Base-by-base conservation (phyloP, 2,888 invertebrate species). In the Drosophila algonquin region DNA sequence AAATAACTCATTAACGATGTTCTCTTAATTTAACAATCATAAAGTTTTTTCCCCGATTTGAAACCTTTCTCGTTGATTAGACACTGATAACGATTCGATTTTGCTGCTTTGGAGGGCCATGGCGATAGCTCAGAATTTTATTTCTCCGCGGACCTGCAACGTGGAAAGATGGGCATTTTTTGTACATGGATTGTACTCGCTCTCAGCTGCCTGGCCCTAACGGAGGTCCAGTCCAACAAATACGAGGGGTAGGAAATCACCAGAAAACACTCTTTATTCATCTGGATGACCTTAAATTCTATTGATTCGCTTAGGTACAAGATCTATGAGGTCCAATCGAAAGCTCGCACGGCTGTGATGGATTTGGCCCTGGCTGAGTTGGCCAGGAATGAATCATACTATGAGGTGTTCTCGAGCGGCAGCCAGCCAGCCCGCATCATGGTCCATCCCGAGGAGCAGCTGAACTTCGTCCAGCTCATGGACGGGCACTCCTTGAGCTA, bases 361-460 rank as follows among this genome's bases (percentile, higher is more conserved):
- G 52, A 50, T 5, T 27, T 48, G 1, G 14, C 75, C 0, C 27
- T 90, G 0, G 47, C 61, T 0, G 56, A 73, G n/a, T 60, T 89
- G 48, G 18, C 18, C 14, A 78, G 54, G 35, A 86, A 79, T 59
- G 69, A 59, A 16, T 75, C 53, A 0, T 73, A 65, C 54, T 87
- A 88, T 32, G 89, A 91, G 21, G 56, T 89, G 12, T 75, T 77
- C 12, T 58, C 50, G 0, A 55, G 59, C 10, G 63, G 76, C 1
- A 67, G 44, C 3, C n/a, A 54, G 0, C 8, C 77, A 1, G 62
- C 77, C 0, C 68, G 74, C n/a, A 70, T 90, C 1, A 79, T 90
- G 86, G 87, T 90, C 4, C 70, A 80, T 24, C 90, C 91, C 8
- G 58, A 69, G n/a, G 79, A 71, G 3, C 86, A 90, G 45, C 4